These are phyloP conservation scores for Anguilla megastoma DNA, from an alignment of 2,797 vertebrate species.

Conservation along the genomic window DNA sequence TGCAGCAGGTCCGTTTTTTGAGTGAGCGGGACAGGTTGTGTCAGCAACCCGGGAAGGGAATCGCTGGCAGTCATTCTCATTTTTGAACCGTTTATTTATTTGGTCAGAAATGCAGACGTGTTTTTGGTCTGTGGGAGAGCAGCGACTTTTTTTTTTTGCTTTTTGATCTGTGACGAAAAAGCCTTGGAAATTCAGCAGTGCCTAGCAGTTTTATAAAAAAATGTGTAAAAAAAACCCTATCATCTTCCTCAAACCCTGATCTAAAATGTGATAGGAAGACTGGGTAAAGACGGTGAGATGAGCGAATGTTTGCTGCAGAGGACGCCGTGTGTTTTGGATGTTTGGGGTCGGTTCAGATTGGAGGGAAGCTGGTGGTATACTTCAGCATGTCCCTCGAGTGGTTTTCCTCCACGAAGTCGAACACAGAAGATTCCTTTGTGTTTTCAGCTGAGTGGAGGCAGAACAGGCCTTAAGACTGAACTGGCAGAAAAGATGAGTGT, in stretches of 20 bases:
- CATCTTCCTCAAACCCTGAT: constrained; percentile 19
- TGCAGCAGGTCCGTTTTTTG: neutral
- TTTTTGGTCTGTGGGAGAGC: neutral
- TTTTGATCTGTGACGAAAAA: constrained; percentile 62
- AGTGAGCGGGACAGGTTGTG: neutral
- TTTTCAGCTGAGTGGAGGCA: neutral
- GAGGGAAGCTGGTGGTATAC: neutral
- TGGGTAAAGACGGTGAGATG: neutral
- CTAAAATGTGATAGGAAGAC: neutral
- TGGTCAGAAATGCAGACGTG: neutral
- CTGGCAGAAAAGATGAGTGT: constrained; percentile 3
- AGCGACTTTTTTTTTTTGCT: constrained; percentile 43
- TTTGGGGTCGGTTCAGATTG: neutral
- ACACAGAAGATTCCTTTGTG: neutral
- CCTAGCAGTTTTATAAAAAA: constrained; percentile 62
- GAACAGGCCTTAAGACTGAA: constrained; percentile 5
- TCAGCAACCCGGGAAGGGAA: constrained; percentile 11
- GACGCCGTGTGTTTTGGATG: neutral
- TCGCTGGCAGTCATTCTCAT: constrained; percentile 4
- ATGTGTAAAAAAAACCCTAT: neutral
- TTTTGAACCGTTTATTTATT: constrained; percentile 9
- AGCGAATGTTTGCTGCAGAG: constrained; percentile 8
- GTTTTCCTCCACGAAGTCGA: neutral
- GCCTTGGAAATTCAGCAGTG: constrained; percentile 81
- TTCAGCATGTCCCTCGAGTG: neutral